These are phyloP conservation scores for Iphiclides podalirius DNA, from an alignment of 2,888 invertebrate genomes.

Conservation along the genomic window DNA sequence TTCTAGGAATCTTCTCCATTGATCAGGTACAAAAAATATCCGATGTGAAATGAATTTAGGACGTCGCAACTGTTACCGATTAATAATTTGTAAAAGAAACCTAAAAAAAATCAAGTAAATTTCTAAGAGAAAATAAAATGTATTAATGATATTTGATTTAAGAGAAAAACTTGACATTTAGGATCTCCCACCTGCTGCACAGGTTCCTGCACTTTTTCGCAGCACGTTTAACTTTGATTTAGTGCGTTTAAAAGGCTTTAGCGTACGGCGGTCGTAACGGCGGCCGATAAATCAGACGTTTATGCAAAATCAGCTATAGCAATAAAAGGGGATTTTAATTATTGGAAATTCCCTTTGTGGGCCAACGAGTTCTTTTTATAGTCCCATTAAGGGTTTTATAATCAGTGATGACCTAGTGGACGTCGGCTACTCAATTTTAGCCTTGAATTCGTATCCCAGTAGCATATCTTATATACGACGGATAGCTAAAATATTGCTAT, in stretches of 20 bases:
- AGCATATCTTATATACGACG: too few species aligned
- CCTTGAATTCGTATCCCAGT: too few species aligned
- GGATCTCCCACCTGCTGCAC: background rate
- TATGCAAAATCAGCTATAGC: slow-evolving; percentile 22
- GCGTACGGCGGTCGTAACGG: background rate
- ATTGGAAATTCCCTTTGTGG: slow-evolving; percentile 7
- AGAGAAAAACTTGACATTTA: too few species aligned
- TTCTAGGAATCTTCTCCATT: too few species aligned
- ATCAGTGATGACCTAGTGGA: background rate
- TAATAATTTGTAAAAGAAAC: too few species aligned
- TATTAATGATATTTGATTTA: too few species aligned
- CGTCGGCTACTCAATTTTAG: background rate
- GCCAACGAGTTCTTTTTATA: slow-evolving; percentile 1
- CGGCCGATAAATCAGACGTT: slow-evolving; percentile 6
- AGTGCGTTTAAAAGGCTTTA: background rate
- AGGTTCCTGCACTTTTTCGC: background rate
- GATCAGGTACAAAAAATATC: too few species aligned
- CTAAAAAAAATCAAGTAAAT: too few species aligned
- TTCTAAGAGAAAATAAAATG: too few species aligned
- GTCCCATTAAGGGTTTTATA: background rate
- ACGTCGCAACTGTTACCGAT: too few species aligned
- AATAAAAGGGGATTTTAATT: slow-evolving; percentile 12
- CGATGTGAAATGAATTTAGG: too few species aligned
- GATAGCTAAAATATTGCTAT: too few species aligned
- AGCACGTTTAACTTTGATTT: background rate